Evolutionary conservation across 35 echinoderm and acorn worm species (phyloP).

Genomic region (Lytechinus pictus): DNA sequence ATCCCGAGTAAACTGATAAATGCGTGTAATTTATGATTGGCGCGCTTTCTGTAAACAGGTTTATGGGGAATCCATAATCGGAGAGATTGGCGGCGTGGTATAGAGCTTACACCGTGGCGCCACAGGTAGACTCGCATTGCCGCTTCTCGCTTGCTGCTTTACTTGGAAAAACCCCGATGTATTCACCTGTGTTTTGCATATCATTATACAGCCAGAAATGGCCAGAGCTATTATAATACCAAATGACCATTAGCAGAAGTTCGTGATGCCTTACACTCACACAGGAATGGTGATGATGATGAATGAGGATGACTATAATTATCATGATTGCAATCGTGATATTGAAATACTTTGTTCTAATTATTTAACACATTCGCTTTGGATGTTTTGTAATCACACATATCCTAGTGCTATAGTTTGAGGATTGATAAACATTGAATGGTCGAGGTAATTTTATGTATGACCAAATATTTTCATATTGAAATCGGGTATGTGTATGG

Average conservation of each 20-base stretch:
- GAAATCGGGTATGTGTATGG: too few relatives aligned
- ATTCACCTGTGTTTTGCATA: not conserved
- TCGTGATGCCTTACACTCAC: not conserved
- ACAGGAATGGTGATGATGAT: not conserved
- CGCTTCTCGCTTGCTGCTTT: not conserved
- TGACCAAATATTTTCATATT: too few relatives aligned
- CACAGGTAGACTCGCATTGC: not conserved
- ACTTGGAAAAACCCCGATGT: not conserved
- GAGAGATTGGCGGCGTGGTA: not conserved
- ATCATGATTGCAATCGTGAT: not conserved
- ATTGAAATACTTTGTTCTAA: not conserved
- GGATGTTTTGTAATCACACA: not conserved
- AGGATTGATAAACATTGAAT: too few relatives aligned
- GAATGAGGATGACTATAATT: not conserved
- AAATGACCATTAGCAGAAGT: not conserved
- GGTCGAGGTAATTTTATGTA: too few relatives aligned
- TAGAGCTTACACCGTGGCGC: not conserved
- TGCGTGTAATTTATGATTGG: slow-evolving; percentile 4
- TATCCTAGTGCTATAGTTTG: not conserved
- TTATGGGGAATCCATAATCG: not conserved
- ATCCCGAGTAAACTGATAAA: slow-evolving; percentile 3
- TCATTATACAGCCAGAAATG: not conserved
- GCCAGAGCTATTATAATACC: not conserved
- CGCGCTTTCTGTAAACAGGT: not conserved
- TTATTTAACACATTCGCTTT: not conserved